Evolutionary conservation across 2,888 invertebrate genomes (phyloP).

Genomic region (Elmis aenea): DNA sequence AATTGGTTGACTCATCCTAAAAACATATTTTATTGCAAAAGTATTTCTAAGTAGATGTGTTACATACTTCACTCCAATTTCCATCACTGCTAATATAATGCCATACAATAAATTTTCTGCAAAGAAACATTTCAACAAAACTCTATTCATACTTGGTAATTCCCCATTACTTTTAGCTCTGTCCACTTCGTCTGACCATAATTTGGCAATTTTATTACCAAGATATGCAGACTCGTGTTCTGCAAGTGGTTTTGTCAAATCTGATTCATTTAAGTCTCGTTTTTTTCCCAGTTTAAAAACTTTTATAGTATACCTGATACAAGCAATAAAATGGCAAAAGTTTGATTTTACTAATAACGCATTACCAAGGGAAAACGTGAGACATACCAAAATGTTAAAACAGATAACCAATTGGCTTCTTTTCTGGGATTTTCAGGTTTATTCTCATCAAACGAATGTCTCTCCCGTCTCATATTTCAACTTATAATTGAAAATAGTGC

Average conservation of each 20-base stretch:
- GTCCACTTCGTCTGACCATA: constrained; percentile 56
- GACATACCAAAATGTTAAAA: constrained; percentile 34
- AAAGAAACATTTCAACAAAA: constrained; percentile 55
- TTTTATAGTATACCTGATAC: constrained; percentile 33
- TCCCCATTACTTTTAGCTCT: constrained; percentile 44
- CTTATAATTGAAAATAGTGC: no score
- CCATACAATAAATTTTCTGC: constrained; percentile 54
- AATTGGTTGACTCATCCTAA: constrained; percentile 52
- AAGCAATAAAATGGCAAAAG: no score
- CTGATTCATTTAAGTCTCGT: constrained; percentile 42
- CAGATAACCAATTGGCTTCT: constrained; percentile 35
- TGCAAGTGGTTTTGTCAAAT: constrained; percentile 62
- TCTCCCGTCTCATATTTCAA: background rate
- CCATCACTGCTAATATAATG: constrained; percentile 50
- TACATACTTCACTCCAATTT: constrained; percentile 50
- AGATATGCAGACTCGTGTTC: constrained; percentile 56
- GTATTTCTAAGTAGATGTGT: no score
- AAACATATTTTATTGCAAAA: constrained; percentile 14
- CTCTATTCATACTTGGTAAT: constrained; percentile 55
- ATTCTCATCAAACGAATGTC: background rate
- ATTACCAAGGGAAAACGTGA: no score
- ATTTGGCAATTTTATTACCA: constrained; percentile 56
- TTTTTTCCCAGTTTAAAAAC: constrained; percentile 35
- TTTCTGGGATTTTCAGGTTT: constrained; percentile 28
- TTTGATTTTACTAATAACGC: no score